Conservation (phyloP, 2,113 vertebrate species). For the Neogobius melanostomus region DNA sequence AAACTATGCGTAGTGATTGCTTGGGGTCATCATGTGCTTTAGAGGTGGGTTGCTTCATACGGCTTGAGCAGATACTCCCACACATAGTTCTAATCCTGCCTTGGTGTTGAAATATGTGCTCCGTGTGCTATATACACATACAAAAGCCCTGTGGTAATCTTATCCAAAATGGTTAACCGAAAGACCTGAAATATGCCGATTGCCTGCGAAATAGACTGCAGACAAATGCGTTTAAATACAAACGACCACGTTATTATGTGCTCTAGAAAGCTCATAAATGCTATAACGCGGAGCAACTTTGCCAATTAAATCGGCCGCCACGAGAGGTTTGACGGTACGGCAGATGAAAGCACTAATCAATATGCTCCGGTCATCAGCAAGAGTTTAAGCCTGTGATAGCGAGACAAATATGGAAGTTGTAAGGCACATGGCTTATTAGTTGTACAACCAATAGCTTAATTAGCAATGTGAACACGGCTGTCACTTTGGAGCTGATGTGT, state of each 20-base stretch:
- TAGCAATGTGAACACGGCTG: constrained; percentile 31
- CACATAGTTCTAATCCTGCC: constrained; percentile 21
- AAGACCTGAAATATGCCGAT: constrained; percentile 10
- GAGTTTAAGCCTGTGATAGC: constrained; percentile 27
- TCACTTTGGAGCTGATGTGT: constrained; percentile 22
- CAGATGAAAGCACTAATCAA: constrained; percentile 29
- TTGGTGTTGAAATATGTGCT: neutral
- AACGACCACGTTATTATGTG: constrained; percentile 1
- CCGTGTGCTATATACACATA: constrained; percentile 12
- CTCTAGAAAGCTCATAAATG: constrained; percentile 1
- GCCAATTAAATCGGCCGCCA: constrained; percentile 17
- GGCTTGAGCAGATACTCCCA: constrained; percentile 29
- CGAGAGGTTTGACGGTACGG: constrained; percentile 19
- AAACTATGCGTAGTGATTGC: neutral
- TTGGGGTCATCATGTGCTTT: neutral
- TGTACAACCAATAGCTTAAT: constrained; percentile 37
- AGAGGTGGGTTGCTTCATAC: constrained; percentile 11
- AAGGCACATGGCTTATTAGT: constrained; percentile 26
- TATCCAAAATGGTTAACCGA: constrained; percentile 14
- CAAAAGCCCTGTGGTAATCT: neutral
- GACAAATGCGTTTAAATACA: neutral
- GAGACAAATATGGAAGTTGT: constrained; percentile 26
- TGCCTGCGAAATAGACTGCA: constrained; percentile 6
- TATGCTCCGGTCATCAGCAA: constrained; percentile 30
- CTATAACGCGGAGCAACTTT: constrained; percentile 9